phyloP scores from a whole-genome alignment of 53 echinoderm and acorn worm genomes.

The Arbacia lixula region DNA sequence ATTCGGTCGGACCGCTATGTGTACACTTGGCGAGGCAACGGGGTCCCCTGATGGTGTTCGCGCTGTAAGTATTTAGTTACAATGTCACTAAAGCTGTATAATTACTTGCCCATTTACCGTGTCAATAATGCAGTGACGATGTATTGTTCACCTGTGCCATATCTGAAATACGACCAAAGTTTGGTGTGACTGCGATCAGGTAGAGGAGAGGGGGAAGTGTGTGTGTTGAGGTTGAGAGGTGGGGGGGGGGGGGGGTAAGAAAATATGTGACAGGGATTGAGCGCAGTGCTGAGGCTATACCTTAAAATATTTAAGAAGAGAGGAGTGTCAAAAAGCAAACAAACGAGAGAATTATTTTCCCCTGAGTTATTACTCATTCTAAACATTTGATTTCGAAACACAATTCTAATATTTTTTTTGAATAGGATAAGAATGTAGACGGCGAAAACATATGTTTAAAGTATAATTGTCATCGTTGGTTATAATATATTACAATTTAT shows the following conservation, averaged over 20 bases:
- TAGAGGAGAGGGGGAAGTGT: not conserved
- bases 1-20: too few relatives aligned
- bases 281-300: constrained; percentile 11
- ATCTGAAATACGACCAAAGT: constrained; percentile 38
- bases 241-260: not conserved
- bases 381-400: too few relatives aligned
- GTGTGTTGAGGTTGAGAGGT: not conserved
- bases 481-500: too few relatives aligned
- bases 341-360: too few relatives aligned
- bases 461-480: too few relatives aligned
- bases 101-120: constrained; percentile 60
- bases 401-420: too few relatives aligned
- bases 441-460: too few relatives aligned
- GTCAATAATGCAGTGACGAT: constrained; percentile 30
- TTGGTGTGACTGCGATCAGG: not conserved
- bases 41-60: constrained; percentile 37
- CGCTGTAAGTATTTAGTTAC: constrained; percentile 57
- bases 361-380: too few relatives aligned
- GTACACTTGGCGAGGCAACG: constrained; percentile 23
- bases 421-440: too few relatives aligned
- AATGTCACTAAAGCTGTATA: constrained; percentile 59
- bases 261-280: constrained; percentile 9
- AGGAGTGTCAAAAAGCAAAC: too few relatives aligned
- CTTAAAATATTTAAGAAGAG: too few relatives aligned
- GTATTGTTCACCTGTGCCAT: constrained; percentile 38